phyloP scores from a whole-genome alignment of 2,113 vertebrate species.

The Saguinus midas region DNA sequence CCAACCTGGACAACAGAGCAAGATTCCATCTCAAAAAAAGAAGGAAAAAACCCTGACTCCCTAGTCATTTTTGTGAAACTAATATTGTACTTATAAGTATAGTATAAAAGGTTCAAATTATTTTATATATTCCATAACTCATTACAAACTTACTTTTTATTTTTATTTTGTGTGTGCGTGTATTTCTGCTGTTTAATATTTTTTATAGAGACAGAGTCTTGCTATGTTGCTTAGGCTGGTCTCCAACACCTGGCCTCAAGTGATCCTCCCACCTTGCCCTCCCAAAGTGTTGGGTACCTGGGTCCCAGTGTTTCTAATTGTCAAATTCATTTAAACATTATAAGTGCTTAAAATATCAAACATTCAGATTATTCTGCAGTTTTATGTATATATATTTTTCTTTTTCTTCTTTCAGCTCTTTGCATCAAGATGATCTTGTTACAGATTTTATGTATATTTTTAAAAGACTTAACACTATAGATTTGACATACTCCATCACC shows the following conservation, averaged over 20 bases:
- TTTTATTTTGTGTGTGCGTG: too few relatives aligned
- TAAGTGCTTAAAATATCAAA: not conserved
- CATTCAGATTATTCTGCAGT: not conserved
- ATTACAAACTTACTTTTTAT: not conserved
- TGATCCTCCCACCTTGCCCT: too few relatives aligned
- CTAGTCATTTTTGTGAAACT: constrained; percentile 19
- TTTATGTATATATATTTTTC: not conserved
- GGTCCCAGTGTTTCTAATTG: too few relatives aligned
- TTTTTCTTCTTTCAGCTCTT: too few relatives aligned
- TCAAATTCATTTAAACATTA: not conserved
- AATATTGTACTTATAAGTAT: not conserved
- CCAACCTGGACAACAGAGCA: too few relatives aligned
- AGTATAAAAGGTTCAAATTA: not conserved
- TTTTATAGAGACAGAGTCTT: too few relatives aligned
- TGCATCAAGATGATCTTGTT: too few relatives aligned
- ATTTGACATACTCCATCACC: not conserved
- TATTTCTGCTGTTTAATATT: too few relatives aligned
- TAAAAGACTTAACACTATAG: not conserved
- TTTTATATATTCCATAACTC: not conserved
- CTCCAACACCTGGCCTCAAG: too few relatives aligned
- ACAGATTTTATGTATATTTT: not conserved
- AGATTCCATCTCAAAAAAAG: too few relatives aligned
- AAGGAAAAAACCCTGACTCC: not conserved
- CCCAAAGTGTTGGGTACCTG: too few relatives aligned
- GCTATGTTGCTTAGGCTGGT: too few relatives aligned